Base-by-base conservation (phyloP, 2,797 vertebrate species). In the Alfaro cultratus region DNA sequence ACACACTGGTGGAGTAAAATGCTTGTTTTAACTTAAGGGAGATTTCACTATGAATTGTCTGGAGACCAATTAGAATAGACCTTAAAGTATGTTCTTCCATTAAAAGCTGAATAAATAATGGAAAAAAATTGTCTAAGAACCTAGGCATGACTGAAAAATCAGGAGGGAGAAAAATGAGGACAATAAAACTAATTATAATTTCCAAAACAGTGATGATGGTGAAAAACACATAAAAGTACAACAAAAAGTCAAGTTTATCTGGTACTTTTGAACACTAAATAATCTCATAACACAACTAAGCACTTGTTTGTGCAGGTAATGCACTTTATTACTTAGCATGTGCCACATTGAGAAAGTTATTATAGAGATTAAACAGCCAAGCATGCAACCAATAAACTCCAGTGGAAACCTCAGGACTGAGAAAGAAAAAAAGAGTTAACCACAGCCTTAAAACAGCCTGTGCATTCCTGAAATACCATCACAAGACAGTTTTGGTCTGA, bases 21-120 rank as follows among this genome's bases (percentile, higher is more conserved):
- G 83, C 55, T 83, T 74, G 43, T 88, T 83, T 87, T 84, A 88
- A 91, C 80, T 92, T 90, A 51, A 85, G 82, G 80, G 86, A 87
- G 86, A 90, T 86, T 83, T 86, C 78, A 88, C 82, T 88, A 82
- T 70, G 74, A 89, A 85, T 76, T 92, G 91, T 76, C 85, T 13
- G 1, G 89, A 89, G 91, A 89, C 91, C 90, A 94, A 94, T 94
- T 94, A 93, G 91, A 94, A 91, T 73, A 47, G 83, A 84, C 77
- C 36, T 91, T 90, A 86, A 36, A 79, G 82, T 89, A 86, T 91
- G 89, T 89, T 88, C 74, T 87, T 83, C 81, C 83, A 85, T 87
- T 92, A 88, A 87, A 88, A 90, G 84, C 82, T 78, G 57, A 87
- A 88, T 87, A 90, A 91, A 87, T 23, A 12, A 64, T 18, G 51